Evolutionary conservation across 2,113 vertebrate genomes (phyloP).

Genomic region (Deroptyus accipitrinus): DNA sequence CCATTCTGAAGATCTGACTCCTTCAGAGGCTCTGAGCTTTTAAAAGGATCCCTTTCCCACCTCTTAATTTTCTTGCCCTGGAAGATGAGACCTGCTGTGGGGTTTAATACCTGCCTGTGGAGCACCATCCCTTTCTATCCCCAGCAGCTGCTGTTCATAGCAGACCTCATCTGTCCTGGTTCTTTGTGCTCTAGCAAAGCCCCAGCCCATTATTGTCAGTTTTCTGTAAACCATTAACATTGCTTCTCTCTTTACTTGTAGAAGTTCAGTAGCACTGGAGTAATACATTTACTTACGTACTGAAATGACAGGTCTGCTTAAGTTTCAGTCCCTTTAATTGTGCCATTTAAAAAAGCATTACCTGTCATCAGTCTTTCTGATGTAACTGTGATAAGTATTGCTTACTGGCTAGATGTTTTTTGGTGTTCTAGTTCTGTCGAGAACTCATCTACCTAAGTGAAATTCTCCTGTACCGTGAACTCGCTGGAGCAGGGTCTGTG

Average conservation of each 20-base stretch:
- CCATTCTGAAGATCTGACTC: neutral
- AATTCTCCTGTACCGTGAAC: neutral
- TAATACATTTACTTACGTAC: neutral
- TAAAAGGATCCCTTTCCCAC: neutral
- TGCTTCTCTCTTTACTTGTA: neutral
- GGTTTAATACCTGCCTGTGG: neutral
- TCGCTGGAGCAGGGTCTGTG: neutral
- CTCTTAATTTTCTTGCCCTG: neutral
- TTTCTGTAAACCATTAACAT: neutral
- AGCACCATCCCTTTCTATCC: neutral
- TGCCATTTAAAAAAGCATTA: neutral
- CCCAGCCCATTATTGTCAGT: neutral
- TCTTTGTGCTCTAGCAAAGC: neutral
- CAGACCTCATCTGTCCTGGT: neutral
- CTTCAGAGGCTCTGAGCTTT: neutral
- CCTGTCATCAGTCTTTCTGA: neutral
- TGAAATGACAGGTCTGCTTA: neutral
- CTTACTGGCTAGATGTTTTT: neutral
- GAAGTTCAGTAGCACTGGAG: neutral
- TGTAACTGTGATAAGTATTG: neutral
- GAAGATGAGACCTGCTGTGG: neutral
- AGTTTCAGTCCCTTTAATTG: neutral
- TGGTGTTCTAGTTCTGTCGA: neutral
- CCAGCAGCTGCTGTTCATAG: neutral
- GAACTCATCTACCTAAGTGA: neutral